These are phyloP conservation scores for Andrena praecox DNA, from an alignment of 2,888 invertebrate genomes.

Conservation along the genomic window DNA sequence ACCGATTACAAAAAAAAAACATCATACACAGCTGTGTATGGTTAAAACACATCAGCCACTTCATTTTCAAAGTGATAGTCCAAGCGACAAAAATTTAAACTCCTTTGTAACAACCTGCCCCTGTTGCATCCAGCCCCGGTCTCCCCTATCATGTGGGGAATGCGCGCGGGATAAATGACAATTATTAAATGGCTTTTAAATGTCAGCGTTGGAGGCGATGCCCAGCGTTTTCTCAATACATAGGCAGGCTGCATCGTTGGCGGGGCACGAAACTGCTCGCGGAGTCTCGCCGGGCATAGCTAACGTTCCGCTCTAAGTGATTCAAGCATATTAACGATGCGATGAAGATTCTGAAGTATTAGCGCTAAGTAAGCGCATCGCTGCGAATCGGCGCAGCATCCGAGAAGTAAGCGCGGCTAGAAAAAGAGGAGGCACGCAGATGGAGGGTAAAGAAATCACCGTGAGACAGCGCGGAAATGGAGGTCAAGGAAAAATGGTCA, in stretches of 20 bases:
- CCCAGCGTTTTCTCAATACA: constrained; percentile 6
- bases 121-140: too few relatives aligned
- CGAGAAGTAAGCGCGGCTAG: background rate
- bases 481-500: constrained; percentile 16
- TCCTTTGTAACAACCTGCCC: too few relatives aligned
- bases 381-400: background rate
- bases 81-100: too few relatives aligned
- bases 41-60: too few relatives aligned
- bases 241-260: background rate
- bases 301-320: background rate
- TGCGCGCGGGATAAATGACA: constrained; percentile 40
- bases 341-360: constrained; percentile 4
- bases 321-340: background rate
- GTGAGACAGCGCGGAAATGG: constrained; percentile 8
- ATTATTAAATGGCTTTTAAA: constrained; percentile 58
- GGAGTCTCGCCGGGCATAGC: background rate
- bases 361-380: background rate
- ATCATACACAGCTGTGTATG: too few relatives aligned
- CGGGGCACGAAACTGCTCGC: background rate
- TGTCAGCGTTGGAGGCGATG: constrained; percentile 25
- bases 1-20: too few relatives aligned
- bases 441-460: background rate
- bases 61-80: too few relatives aligned
- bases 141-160: constrained; percentile 14
- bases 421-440: background rate